Base-by-base conservation (phyloP, 2,113 vertebrate genomes). In the Hyperopisus bebe region DNA sequence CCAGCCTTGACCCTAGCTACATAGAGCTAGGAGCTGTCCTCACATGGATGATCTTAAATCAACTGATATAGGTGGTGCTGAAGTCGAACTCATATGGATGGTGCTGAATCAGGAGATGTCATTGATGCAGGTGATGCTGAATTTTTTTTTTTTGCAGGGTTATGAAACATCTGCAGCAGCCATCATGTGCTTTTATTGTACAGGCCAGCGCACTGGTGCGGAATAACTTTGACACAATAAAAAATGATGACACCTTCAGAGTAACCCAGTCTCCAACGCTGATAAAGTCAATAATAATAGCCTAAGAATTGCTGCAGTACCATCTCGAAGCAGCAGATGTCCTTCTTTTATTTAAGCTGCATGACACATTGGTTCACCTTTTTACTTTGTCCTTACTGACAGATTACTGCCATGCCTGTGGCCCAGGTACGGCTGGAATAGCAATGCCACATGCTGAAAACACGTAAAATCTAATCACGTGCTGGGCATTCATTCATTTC, bases 281-380 rank as follows among this genome's bases (percentile, higher is more conserved):
- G 24, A 50, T 86, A 27, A 86, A 86, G 24, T 31, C 83, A 86
- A 48, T 86, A 55, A 50, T 85, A 85, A 24, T 85, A 48, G 44
- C 21, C 44, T 50, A 88, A 74, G 47, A 50, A 82, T 9, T 31
- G 47, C 1, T 87, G 91, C 86, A 93, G 58, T 92, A 84, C 89
- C 88, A 80, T 17, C 47, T 46, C 19, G 47, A 87, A 89, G 90
- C 92, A 93, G 90, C 90, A 93, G 92, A 93, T 91, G 92, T 88
- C 92, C 90, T 91, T 87, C 89, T 92, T 92, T 89, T 91, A 92
- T 93, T 83, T 91, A 85, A 91, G 87, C 92, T 90, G 89, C 85
- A 35, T 90, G 87, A 91, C 91, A 90, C 66, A 90, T 27, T 82
- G 80, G 80, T 88, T 66, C 87, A 88, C 70, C 31, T 44, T 50